Base-by-base conservation (phyloP, 2,113 vertebrate genomes). In the Poeciliopsis turrubarensis region DNA sequence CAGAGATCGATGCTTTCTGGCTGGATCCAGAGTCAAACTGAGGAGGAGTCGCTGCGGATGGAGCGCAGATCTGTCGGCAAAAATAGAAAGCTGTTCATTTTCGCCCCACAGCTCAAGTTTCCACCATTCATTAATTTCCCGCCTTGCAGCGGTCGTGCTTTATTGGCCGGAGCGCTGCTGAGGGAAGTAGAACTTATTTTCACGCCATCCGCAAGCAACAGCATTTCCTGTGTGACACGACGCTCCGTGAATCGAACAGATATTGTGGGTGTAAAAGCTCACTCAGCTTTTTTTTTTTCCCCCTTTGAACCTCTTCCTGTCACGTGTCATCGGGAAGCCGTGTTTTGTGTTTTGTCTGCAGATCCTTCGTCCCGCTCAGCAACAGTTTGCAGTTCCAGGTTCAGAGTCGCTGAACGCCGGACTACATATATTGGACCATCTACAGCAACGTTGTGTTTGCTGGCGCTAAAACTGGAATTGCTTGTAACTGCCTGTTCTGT, bases 281-380 rank as follows among this genome's bases (percentile, higher is more conserved):
- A 80, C 39, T 39, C 62, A 65, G 41, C 65, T n/a, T 62, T 66
- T 84, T 70, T 70, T 26, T 82, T 70, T 70, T 32, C n/a, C 34
- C 71, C 57, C 81, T 81, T 81, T 79, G 66, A 70, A 34, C 34
- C 73, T 72, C 60, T 70, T 79, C 37, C 37, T 79, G 68, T 67
- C 74, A 30, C 30, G 60, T 77, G 68, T 81, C 82, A 89, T 84
- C 84, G 64, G 79, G 76, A 44, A 75, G 72, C 76, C 39, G n/a
- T 64, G 70, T 29, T n/a, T n/a, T 73, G 54, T 7, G 66, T 60
- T 37, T 37, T 82, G 78, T 47, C 60, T 63, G 51, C 67, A 30
- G 54, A 25, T 51, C 81, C 26, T 68, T 41, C 44, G 65, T 74
- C 65, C 75, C 68, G 51, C 51, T 68, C 60, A 83, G 77, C 79